Base-by-base conservation (phyloP, 1,140 invertebrate genomes). In the Chymomyza costata region DNA sequence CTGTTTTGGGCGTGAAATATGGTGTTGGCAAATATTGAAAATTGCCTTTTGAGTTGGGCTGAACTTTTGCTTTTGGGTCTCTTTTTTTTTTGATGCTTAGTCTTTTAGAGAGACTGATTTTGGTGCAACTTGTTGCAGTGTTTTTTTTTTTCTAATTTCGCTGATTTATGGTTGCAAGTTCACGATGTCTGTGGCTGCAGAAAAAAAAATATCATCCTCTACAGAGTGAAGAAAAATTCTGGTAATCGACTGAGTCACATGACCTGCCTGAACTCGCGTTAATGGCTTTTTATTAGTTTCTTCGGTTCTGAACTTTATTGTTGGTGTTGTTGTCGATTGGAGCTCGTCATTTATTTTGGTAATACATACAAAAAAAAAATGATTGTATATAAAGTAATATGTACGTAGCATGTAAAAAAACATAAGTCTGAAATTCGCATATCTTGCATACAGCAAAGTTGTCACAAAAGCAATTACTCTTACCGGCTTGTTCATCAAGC, bases 211-310 rank as follows among this genome's bases (percentile, higher is more conserved):
- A 28, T 6, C 25, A 6, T 28, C 5, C 10, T 5, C 2, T 16
- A 21, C 11, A 38, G 2, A 11, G 8, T 34, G 25, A 17, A 43
- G n/a, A 25, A 34, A 40, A 31, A 17, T n/a, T 11, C 14, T 37
- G 17, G 19, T 8, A 19, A 49, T 58, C 44, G 7, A 16, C 63
- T 66, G 54, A 78, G 63, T 80, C 73, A 67, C 73, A 78, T 78
- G 71, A 78, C 71, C 73, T 78, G 71, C 71, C 71, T 78, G 71
- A 78, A 80, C 71, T 52, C 80, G 55, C 38, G 45, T 60, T 80
- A 80, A 78, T 80, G 73, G 67, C 62, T 71, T 78, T 78, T 78
- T 71, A 80, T 78, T 67, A 71, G 52, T 37, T 44, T n/a, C n/a
- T n/a, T n/a, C n/a, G n/a, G n/a, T n/a, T n/a, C n/a, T n/a, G n/a